Conservation (phyloP, 2,888 invertebrate genomes). For the Gisinianus flammeolus region DNA sequence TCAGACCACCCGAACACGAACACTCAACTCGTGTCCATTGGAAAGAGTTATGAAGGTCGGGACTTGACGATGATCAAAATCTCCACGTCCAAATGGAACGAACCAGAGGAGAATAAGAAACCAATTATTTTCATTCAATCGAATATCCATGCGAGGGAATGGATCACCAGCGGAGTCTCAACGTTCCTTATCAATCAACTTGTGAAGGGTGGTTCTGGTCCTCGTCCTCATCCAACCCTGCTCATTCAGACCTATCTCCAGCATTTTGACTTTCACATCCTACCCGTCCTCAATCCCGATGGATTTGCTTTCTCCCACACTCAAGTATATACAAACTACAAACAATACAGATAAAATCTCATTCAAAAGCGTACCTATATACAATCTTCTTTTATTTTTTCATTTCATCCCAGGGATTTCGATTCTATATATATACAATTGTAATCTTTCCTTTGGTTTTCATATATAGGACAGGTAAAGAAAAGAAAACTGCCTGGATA, state of each 20-base stretch:
- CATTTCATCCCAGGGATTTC: no score
- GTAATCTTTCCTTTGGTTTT: no score
- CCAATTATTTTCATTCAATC: conserved; percentile 63
- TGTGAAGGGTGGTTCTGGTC: conserved; percentile 69
- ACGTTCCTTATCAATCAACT: conserved; percentile 73
- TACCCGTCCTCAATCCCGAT: conserved; percentile 54
- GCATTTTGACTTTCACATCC: conserved; percentile 65
- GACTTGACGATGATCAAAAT: conserved; percentile 57
- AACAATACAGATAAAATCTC: no score
- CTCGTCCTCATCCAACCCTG: no score
- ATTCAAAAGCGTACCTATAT: background rate
- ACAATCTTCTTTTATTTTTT: no score
- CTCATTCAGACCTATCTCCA: conserved; percentile 69
- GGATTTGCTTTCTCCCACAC: conserved; percentile 48
- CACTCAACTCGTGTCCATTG: conserved; percentile 65
- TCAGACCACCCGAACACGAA: no score
- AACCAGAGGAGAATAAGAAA: no score
- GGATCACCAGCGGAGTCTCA: conserved; percentile 62
- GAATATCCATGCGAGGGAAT: conserved; percentile 66
- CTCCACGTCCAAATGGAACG: conserved; percentile 51
- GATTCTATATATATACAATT: no score
- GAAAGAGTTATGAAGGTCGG: conserved; percentile 68
- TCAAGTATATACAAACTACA: no score
- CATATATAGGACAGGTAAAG: no score
- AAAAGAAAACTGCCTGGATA: no score